phyloP scores from a whole-genome alignment of 2,113 vertebrate genomes.

The Oncorhynchus kisutch region DNA sequence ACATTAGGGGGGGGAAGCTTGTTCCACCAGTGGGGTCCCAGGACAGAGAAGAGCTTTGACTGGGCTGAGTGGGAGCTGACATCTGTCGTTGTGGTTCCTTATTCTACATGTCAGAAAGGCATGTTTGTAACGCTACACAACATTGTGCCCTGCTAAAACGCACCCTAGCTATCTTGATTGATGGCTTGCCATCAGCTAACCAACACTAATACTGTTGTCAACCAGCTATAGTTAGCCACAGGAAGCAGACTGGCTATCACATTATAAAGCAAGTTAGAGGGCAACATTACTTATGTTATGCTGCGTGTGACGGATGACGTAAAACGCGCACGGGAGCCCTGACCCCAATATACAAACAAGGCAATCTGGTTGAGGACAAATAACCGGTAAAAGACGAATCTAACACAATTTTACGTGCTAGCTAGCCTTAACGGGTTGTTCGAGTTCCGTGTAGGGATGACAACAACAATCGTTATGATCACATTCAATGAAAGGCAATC shows the following conservation, averaged over 20 bases:
- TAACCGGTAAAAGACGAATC: not conserved
- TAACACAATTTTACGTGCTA: conserved; percentile 9
- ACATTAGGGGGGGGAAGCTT: too few species aligned
- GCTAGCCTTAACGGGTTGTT: conserved; percentile 7
- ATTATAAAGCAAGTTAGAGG: not conserved
- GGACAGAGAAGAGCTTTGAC: too few species aligned
- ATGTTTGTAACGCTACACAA: too few species aligned
- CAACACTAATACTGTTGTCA: too few species aligned
- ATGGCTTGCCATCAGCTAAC: too few species aligned
- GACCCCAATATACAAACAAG: not conserved
- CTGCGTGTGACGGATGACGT: conserved; percentile 54
- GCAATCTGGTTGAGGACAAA: not conserved
- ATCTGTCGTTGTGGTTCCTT: too few species aligned
- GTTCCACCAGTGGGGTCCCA: too few species aligned
- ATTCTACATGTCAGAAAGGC: too few species aligned
- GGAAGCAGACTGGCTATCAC: not conserved
- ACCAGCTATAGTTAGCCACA: not conserved
- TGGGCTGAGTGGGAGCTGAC: too few species aligned
- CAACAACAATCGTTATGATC: conserved; percentile 42
- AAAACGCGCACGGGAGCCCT: conserved; percentile 44
- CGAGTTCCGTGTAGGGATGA: conserved; percentile 4
- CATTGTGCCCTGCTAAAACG: too few species aligned
- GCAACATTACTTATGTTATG: conserved; percentile 62
- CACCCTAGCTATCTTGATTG: too few species aligned
- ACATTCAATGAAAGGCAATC: conserved; percentile 52